Percentiles rank a stretch among this genome's conserved stretches.
Evolutionary conservation across 2,113 vertebrate genomes (phyloP).

Genomic region (Eclectus roratus): DNA sequence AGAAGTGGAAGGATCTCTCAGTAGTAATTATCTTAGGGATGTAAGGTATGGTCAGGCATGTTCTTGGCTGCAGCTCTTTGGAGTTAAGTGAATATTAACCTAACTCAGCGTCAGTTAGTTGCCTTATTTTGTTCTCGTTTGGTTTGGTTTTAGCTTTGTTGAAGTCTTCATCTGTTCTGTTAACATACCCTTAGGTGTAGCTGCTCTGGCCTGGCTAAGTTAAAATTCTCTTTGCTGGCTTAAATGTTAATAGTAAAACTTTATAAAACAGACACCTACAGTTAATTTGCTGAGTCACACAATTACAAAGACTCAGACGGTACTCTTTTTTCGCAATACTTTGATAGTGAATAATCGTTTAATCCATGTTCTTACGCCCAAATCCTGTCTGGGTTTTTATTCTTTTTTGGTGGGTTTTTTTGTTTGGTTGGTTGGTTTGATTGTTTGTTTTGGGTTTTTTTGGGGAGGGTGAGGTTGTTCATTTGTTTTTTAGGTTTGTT

Average conservation of each 20-base stretch:
- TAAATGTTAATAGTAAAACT: background rate
- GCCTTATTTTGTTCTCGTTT: background rate
- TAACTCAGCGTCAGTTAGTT: background rate
- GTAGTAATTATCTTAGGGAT: background rate
- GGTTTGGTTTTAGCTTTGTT: background rate
- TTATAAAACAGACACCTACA: background rate
- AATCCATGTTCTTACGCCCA: background rate
- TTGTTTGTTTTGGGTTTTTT: background rate
- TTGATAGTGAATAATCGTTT: background rate
- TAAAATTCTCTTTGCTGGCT: background rate
- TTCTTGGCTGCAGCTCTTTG: background rate
- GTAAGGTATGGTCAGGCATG: background rate
- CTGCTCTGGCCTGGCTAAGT: background rate
- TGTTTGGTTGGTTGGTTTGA: background rate
- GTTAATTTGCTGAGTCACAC: background rate
- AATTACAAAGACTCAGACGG: background rate
- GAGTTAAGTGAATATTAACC: background rate
- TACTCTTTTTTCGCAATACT: background rate
- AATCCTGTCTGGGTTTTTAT: background rate
- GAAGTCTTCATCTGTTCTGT: background rate
- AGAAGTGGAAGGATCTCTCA: background rate
- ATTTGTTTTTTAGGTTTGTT: background rate
- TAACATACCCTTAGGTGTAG: background rate
- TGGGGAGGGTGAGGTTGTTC: background rate
- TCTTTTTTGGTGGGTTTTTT: too few relatives aligned